Conservation (phyloP, 2,797 vertebrate genomes). For the Psittacula echo region DNA sequence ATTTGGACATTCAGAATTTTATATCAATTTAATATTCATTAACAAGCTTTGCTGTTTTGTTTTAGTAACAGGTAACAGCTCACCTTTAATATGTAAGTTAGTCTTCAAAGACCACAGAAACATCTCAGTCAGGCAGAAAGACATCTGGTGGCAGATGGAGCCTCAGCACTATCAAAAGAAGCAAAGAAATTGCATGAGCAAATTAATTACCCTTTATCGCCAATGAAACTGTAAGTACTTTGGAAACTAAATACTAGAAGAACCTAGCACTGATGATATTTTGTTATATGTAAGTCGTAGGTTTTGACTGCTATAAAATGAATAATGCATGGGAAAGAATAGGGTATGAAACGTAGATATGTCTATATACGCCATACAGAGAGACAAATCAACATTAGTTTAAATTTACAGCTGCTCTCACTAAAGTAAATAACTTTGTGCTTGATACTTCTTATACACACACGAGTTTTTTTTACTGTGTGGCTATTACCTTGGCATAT, state of each 20-base stretch:
- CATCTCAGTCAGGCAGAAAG: conserved; percentile 94
- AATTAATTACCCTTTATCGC: conserved; percentile 53
- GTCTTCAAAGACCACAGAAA: conserved; percentile 95
- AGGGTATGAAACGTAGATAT: background rate
- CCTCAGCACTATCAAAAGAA: conserved; percentile 77
- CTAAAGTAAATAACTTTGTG: background rate
- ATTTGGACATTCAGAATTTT: background rate
- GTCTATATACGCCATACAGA: background rate
- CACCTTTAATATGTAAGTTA: conserved; percentile 84
- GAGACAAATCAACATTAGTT: background rate
- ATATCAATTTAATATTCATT: background rate
- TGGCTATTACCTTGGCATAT: background rate
- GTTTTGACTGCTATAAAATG: background rate
- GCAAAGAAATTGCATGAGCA: conserved; percentile 41
- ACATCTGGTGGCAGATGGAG: conserved; percentile 85
- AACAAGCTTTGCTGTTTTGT: background rate
- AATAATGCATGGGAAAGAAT: background rate
- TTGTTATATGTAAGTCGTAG: background rate
- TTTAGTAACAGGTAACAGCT: conserved; percentile 22
- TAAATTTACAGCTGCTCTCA: background rate
- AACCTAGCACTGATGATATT: background rate
- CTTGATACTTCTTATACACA: background rate
- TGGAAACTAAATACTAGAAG: background rate
- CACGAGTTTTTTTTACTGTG: background rate
- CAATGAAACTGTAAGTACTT: conserved; percentile 29